These are phyloP conservation scores for Trididemnum clinides DNA, from an alignment of 23 tunicate genomes.

Conservation along the genomic window DNA sequence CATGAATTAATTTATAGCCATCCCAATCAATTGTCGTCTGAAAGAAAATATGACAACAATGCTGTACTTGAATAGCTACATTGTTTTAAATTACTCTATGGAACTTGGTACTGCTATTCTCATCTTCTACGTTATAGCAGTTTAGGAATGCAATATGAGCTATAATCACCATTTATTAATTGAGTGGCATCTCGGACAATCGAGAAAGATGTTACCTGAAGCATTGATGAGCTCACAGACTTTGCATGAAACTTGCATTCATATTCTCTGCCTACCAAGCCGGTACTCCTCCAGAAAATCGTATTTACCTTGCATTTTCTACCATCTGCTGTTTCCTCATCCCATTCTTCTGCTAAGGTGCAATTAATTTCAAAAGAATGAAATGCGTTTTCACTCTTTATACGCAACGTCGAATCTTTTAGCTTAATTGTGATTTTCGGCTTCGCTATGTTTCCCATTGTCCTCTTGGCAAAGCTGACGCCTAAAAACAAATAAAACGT, in stretches of 20 bases:
- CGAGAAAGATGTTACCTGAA: too few relatives aligned
- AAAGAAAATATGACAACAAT: not conserved
- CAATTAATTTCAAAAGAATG: slow-evolving; percentile 33
- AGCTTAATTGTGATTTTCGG: slow-evolving; percentile 50
- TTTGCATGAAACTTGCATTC: too few relatives aligned
- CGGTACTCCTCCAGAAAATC: too few relatives aligned
- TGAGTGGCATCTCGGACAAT: too few relatives aligned
- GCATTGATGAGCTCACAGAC: too few relatives aligned
- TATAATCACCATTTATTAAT: too few relatives aligned
- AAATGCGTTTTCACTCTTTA: slow-evolving; percentile 56
- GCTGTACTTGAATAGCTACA: not conserved
- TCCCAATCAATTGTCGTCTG: slow-evolving; percentile 50
- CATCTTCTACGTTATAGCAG: too few relatives aligned
- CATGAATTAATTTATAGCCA: slow-evolving; percentile 43
- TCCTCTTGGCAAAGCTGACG: slow-evolving; percentile 55
- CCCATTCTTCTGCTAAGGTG: slow-evolving; percentile 69
- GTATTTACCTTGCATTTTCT: slow-evolving; percentile 81
- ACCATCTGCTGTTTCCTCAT: slow-evolving; percentile 78
- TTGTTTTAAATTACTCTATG: too few relatives aligned
- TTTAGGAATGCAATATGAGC: too few relatives aligned
- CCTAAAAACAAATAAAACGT: slow-evolving; percentile 52
- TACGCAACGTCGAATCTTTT: not conserved
- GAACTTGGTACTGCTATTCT: too few relatives aligned
- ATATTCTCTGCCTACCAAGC: too few relatives aligned
- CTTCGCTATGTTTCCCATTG: slow-evolving; percentile 82